phyloP scores from a whole-genome alignment of 2,113 vertebrate species.

The Brachyistius frenatus region DNA sequence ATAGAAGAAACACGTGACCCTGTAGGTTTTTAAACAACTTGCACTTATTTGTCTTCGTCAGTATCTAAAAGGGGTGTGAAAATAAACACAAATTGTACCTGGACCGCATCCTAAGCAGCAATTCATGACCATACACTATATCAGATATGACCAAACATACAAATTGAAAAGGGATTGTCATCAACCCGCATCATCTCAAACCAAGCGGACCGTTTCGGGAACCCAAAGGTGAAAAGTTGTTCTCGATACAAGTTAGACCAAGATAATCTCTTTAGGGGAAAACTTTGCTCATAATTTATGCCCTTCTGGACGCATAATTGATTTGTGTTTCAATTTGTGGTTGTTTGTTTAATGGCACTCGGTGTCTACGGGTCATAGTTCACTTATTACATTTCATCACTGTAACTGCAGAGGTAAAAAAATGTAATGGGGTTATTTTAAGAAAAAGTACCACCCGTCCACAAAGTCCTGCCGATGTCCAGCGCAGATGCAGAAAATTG shows the following conservation, averaged over 20 bases:
- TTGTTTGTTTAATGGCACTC: slow-evolving; percentile 23
- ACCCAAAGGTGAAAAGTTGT: neutral
- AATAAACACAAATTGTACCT: too few species aligned
- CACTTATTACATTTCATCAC: slow-evolving; percentile 15
- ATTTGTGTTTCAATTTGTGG: slow-evolving; percentile 41
- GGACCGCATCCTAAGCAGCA: too few species aligned
- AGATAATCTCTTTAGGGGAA: slow-evolving; percentile 22
- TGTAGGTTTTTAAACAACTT: too few species aligned
- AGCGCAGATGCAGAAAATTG: neutral
- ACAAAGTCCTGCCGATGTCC: too few species aligned
- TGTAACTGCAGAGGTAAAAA: neutral
- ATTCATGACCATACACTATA: too few species aligned
- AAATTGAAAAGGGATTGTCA: too few species aligned
- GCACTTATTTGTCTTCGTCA: too few species aligned
- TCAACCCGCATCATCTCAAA: neutral
- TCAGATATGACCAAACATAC: neutral
- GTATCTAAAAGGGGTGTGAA: too few species aligned
- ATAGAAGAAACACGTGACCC: too few species aligned
- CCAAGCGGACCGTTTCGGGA: neutral
- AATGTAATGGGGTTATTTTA: too few species aligned
- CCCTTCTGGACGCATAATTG: slow-evolving; percentile 24
- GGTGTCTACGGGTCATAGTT: slow-evolving; percentile 21
- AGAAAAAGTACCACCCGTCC: too few species aligned
- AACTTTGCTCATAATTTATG: slow-evolving; percentile 44
- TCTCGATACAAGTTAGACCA: slow-evolving; percentile 18